These are phyloP conservation scores for Capromys pilorides DNA, from an alignment of 2,797 vertebrate species.

Conservation along the genomic window DNA sequence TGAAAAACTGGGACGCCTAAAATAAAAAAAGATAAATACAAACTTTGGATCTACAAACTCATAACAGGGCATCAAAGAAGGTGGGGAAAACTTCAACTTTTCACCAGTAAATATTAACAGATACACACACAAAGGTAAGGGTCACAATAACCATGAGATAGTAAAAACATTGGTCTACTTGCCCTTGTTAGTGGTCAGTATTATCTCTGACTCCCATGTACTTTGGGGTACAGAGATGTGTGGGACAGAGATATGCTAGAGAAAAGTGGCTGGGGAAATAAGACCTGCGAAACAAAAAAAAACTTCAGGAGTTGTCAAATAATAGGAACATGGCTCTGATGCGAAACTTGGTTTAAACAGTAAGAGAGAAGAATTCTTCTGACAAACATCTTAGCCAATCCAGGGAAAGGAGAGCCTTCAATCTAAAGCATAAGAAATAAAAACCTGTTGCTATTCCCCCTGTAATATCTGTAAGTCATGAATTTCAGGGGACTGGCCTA, in stretches of 20 bases:
- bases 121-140: conserved; percentile 26
- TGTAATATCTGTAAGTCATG: neutral
- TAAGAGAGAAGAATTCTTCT: neutral
- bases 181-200: neutral
- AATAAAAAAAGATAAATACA: conserved; percentile 51
- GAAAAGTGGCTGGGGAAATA: conserved; percentile 16
- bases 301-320: conserved; percentile 12
- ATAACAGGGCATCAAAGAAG: neutral
- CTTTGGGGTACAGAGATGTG: neutral
- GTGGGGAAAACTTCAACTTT: neutral
- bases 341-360: neutral
- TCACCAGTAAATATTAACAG: conserved; percentile 29
- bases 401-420: neutral
- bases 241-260: neutral
- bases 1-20: neutral
- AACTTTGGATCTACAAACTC: conserved; percentile 37
- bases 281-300: conserved; percentile 38
- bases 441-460: neutral
- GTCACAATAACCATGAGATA: neutral
- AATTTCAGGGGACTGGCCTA: neutral
- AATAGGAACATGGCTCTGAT: neutral
- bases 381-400: neutral
- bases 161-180: neutral
- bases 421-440: neutral
- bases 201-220: conserved; percentile 32